Conservation (phyloP, 2,113 vertebrate species). For the Psilopsiagon aurifrons region DNA sequence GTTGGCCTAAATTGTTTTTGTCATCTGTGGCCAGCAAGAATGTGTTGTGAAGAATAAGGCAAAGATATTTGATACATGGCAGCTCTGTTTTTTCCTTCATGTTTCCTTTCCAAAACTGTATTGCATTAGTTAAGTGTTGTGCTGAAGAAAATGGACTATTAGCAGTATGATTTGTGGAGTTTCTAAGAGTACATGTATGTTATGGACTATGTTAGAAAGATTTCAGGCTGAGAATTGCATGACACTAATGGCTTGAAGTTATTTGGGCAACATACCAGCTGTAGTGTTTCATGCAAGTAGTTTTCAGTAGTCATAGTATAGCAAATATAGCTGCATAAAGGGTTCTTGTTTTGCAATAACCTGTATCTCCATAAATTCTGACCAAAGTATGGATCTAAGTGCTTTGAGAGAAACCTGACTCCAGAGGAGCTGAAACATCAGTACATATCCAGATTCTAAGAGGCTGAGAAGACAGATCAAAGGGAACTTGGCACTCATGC, state of each 20-base stretch:
- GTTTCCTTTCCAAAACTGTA: background rate
- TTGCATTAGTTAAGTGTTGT: background rate
- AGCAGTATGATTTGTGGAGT: background rate
- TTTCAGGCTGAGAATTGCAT: background rate
- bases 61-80: background rate
- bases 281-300: background rate
- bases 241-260: background rate
- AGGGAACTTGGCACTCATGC: background rate
- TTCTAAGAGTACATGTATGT: background rate
- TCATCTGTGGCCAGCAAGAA: background rate
- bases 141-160: background rate
- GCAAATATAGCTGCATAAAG: background rate
- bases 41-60: background rate
- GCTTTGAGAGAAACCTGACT: background rate
- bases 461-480: background rate
- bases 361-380: background rate
- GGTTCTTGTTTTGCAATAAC: background rate
- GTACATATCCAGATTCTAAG: background rate
- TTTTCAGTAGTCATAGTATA: background rate
- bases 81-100: background rate
- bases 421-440: background rate
- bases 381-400: background rate
- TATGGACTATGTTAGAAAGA: background rate
- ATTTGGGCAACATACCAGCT: background rate
- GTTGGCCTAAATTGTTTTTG: conserved; percentile 15